A percentile compares a stretch with the other conserved stretches of the same genome.
Conservation (phyloP, 2,888 invertebrate species). For the Endomychus coccineus region DNA sequence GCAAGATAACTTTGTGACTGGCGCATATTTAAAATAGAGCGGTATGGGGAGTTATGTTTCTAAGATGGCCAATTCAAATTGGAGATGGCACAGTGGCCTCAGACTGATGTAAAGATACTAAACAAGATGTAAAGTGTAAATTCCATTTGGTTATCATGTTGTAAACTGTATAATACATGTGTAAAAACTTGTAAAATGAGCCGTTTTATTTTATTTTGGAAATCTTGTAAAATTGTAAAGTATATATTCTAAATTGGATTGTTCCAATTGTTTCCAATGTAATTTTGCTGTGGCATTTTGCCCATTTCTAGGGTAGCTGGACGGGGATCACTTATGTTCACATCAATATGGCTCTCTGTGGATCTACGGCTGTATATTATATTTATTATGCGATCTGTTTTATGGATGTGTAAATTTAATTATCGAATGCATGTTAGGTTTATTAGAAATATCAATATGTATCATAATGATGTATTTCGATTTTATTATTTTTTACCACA, state of each 20-base stretch:
- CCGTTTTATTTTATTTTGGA: conserved; percentile 32
- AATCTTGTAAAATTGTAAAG: conserved; percentile 34
- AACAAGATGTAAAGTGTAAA: conserved; percentile 46
- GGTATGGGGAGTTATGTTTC: conserved; percentile 30
- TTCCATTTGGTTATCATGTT: conserved; percentile 42
- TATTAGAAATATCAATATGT: conserved; percentile 40
- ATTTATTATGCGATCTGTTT: conserved; percentile 41
- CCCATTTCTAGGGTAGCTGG: conserved; percentile 44
- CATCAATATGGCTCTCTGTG: conserved; percentile 34
- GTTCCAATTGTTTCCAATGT: conserved; percentile 16
- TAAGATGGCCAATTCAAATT: conserved; percentile 34
- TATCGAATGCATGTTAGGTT: conserved; percentile 44
- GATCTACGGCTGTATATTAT: conserved; percentile 42
- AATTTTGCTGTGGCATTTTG: conserved; percentile 21
- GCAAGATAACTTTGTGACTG: too few relatives aligned
- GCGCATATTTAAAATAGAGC: too few relatives aligned
- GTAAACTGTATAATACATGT: conserved; percentile 44
- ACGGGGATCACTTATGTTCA: conserved; percentile 46
- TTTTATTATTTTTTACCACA: conserved; percentile 45
- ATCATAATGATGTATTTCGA: conserved; percentile 44
- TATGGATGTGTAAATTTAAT: conserved; percentile 40
- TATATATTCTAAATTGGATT: conserved; percentile 24
- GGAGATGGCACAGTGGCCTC: conserved; percentile 37
- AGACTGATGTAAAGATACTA: conserved; percentile 48
- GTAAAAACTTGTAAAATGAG: conserved; percentile 43